These are phyloP conservation scores for Myripristis murdjan DNA, from an alignment of 2,797 vertebrate species.

Conservation along the genomic window DNA sequence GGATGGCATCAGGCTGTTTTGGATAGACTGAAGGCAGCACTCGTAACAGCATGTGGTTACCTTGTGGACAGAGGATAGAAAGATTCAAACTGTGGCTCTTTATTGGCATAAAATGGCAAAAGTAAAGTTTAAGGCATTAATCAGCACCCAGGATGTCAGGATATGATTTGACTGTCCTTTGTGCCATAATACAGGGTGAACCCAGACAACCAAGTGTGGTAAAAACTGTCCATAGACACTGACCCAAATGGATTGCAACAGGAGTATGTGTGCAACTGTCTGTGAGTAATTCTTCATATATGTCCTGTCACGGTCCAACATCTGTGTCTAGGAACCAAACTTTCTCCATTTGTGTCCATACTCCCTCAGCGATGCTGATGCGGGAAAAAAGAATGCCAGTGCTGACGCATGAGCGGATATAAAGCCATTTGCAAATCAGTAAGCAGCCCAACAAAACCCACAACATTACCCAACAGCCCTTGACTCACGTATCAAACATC, in stretches of 20 bases:
- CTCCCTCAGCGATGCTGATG: constrained; percentile 10
- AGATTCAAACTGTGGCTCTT: too few species aligned
- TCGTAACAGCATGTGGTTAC: constrained; percentile 92
- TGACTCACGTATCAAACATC: constrained; percentile 58
- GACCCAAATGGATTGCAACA: too few species aligned
- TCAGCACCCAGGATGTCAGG: too few species aligned
- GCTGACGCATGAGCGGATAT: constrained; percentile 32
- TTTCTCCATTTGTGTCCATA: constrained; percentile 37
- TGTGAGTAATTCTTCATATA: background rate
- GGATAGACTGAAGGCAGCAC: constrained; percentile 93
- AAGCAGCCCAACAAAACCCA: constrained; percentile 47
- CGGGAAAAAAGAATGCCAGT: constrained; percentile 34
- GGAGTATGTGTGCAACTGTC: too few species aligned
- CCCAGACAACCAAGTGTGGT: too few species aligned
- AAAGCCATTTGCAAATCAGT: constrained; percentile 38
- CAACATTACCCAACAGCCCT: constrained; percentile 51
- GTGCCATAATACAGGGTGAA: too few species aligned
- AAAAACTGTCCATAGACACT: too few species aligned
- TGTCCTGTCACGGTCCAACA: constrained; percentile 10
- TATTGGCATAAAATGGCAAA: too few species aligned
- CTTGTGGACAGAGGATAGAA: constrained; percentile 71
- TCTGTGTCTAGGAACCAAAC: constrained; percentile 20
- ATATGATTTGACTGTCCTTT: too few species aligned
- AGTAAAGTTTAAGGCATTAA: too few species aligned
- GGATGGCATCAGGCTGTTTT: constrained; percentile 87